Conservation (phyloP, 2,888 invertebrate species). For the Magallana nippona region DNA sequence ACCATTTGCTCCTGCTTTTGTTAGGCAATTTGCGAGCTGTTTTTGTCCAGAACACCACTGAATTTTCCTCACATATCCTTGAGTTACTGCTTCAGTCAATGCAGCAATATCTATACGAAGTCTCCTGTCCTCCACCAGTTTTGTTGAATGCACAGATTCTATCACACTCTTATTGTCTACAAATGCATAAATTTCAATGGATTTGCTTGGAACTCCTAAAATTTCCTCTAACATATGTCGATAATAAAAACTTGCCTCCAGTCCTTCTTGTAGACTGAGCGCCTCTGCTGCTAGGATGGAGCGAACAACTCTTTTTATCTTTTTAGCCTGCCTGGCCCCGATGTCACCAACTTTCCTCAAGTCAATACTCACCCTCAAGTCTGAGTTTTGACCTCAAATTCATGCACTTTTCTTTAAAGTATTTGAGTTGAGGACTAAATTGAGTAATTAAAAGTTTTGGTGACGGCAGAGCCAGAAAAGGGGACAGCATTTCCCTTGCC, state of each 20-base stretch:
- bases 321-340: constrained; percentile 52
- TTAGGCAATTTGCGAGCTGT: constrained; percentile 45
- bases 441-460: no score
- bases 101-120: constrained; percentile 50
- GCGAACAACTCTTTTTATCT: constrained; percentile 54
- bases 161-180: constrained; percentile 50
- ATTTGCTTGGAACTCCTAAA: constrained; percentile 11
- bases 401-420: no score
- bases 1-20: background rate
- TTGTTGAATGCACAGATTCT: constrained; percentile 51
- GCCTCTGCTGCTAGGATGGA: constrained; percentile 56
- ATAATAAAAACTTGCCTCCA: constrained; percentile 6
- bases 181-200: constrained; percentile 46
- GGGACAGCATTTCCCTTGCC: constrained; percentile 43
- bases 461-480: no score
- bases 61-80: constrained; percentile 39
- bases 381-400: no score
- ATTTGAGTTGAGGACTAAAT: no score
- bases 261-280: constrained; percentile 42
- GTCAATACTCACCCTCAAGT: no score
- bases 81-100: constrained; percentile 31
- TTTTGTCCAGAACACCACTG: constrained; percentile 42
- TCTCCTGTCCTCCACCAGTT: constrained; percentile 51
- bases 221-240: constrained; percentile 43
- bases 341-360: no score